These are phyloP conservation scores for Nomada fabriciana DNA, from an alignment of 2,888 invertebrate species.

Conservation along the genomic window DNA sequence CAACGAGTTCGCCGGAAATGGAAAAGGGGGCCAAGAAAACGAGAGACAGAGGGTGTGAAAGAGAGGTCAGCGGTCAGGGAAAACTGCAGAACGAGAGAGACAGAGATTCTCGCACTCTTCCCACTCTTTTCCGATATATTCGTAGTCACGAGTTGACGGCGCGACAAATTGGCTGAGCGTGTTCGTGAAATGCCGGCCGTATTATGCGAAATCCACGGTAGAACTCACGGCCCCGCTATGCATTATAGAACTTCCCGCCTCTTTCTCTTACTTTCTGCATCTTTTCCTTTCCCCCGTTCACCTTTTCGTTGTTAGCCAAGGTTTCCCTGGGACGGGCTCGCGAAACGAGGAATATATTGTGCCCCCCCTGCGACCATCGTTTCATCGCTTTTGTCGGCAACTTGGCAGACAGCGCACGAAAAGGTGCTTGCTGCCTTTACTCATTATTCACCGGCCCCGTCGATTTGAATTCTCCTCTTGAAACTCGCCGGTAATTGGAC, in stretches of 20 bases:
- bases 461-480: conserved; percentile 19
- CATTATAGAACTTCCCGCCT: conserved; percentile 51
- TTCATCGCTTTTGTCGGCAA: conserved; percentile 8
- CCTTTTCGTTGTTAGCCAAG: conserved; percentile 50
- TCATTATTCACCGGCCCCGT: conserved; percentile 16
- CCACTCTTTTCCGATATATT: conserved; percentile 55
- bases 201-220: conserved; percentile 76
- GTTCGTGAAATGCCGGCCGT: conserved; percentile 76
- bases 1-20: conserved; percentile 31
- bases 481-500: conserved; percentile 9
- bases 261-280: conserved; percentile 36
- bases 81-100: background rate
- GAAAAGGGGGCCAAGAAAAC: conserved; percentile 24
- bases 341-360: conserved; percentile 23
- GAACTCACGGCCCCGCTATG: conserved; percentile 74
- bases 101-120: conserved; percentile 30
- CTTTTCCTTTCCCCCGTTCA: conserved; percentile 19
- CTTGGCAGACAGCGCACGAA: conserved; percentile 24
- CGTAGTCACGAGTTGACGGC: conserved; percentile 74
- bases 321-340: conserved; percentile 43
- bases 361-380: conserved; percentile 22
- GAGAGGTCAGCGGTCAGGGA: background rate
- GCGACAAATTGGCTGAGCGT: conserved; percentile 80
- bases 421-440: conserved; percentile 2
- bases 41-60: background rate